Evolutionary conservation across 2,888 invertebrate species (phyloP).

Genomic region (Cordilura impudica): DNA sequence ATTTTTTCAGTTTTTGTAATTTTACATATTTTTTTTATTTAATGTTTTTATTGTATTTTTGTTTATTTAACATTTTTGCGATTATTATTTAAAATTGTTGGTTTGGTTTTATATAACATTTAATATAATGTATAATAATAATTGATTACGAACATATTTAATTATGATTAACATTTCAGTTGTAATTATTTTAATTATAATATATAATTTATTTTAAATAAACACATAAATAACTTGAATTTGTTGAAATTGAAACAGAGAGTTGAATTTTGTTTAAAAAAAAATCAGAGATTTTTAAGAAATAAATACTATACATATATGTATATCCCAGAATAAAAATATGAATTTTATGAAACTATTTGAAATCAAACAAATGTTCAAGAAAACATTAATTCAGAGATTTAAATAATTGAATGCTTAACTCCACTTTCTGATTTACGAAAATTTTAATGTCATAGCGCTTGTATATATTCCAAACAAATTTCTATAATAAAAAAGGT

Average conservation of each 20-base stretch:
- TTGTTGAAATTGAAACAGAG: background rate
- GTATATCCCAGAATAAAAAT: too few relatives aligned
- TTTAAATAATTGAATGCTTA: too few relatives aligned
- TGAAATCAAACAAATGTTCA: too few relatives aligned
- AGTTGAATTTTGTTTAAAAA: background rate
- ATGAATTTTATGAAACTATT: too few relatives aligned
- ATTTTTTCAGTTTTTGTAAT: conserved; percentile 62
- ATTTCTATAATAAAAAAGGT: too few relatives aligned
- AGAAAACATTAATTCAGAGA: too few relatives aligned
- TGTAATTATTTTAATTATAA: conserved; percentile 16
- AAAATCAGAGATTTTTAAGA: background rate
- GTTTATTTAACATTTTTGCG: conserved; percentile 48
- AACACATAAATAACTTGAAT: conserved; percentile 20
- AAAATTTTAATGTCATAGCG: too few relatives aligned
- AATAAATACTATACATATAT: too few relatives aligned
- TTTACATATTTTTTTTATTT: conserved; percentile 57
- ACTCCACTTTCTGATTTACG: too few relatives aligned
- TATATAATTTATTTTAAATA: too few relatives aligned
- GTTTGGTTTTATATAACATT: conserved; percentile 50
- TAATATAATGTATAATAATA: conserved; percentile 56
- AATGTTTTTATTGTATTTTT: conserved; percentile 23
- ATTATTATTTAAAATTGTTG: conserved; percentile 37
- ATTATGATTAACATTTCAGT: conserved; percentile 35
- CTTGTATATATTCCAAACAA: too few relatives aligned
- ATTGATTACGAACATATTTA: conserved; percentile 56